Base-by-base conservation (phyloP, 2,888 invertebrate species). In the Eurois occulta region DNA sequence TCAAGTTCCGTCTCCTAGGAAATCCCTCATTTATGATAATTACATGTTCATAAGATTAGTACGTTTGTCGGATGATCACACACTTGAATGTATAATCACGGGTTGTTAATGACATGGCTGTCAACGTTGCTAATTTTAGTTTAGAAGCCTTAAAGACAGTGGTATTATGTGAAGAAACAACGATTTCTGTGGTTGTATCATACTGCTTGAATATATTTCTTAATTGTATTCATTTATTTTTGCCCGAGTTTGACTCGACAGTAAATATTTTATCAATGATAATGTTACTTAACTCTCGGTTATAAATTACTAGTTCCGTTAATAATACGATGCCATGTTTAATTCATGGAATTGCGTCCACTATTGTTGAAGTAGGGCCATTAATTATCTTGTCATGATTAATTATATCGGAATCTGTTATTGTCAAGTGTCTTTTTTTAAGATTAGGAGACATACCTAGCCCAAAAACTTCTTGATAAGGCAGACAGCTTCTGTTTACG, bases 51-150 rank as follows among this genome's bases (percentile, higher is more conserved):
- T n/a, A n/a, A 35, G 35, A 81, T 81, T 48, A 41, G 41, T 35
- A 10, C 16, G 46, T 38, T 62, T 41, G 13, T 41, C 21, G 24
- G 46, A 16, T 70, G 48, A 77, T 72, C 41, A 72, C 55, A 77
- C 41, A 48, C 35, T 58, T 68, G 41, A 71, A 16, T 21, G 58
- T 41, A 52, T 82, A 69, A 69, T 58, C 10, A 55, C 82, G 35
- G 18, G 35, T 28, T 64, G 24, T 21, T 41, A 21, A 35, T 8
- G 5, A 8, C 3, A 24, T 35, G n/a, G n/a, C 58, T 28, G 43
- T 64, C n/a, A 62, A 41, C 4, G 21, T 41, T 69, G 64, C 28
- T 65, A 82, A 82, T 77, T 77, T 24, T 28, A 65, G 43, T 24
- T 77, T 77, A 28, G 28, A 10, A 8, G 48, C 28, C 16, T 5